Evolutionary conservation across 2,888 invertebrate species (phyloP).

Genomic region (Caenorhabditis doughertyi): DNA sequence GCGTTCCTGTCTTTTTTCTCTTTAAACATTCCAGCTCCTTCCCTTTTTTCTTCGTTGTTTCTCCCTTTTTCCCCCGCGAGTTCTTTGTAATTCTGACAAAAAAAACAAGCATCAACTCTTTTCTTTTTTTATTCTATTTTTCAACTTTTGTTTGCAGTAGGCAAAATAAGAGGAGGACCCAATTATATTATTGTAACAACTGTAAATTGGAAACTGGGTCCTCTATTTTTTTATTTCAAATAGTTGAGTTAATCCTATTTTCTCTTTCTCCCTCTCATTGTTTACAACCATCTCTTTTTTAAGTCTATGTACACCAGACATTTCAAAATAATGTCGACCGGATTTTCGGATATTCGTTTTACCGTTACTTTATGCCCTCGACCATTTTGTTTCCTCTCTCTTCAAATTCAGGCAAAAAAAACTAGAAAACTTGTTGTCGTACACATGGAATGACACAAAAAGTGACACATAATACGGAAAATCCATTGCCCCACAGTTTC

Average conservation of each 20-base stretch:
- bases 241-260: constrained; percentile 53
- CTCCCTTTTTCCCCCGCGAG: background rate
- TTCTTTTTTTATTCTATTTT: background rate
- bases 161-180: constrained; percentile 37
- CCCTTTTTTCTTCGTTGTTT: background rate
- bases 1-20: background rate
- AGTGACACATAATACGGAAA: constrained; percentile 40
- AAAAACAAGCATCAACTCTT: constrained; percentile 28
- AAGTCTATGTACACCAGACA: background rate
- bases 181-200: constrained; percentile 39
- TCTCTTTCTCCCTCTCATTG: constrained; percentile 32
- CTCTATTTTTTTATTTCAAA: background rate
- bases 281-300: constrained; percentile 31
- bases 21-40: background rate
- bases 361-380: constrained; percentile 20
- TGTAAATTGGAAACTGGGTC: constrained; percentile 51
- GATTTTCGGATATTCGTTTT: constrained; percentile 27
- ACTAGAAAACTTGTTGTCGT: constrained; percentile 54
- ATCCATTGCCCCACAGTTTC: constrained; percentile 5
- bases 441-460: constrained; percentile 45
- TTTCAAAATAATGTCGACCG: constrained; percentile 38
- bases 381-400: constrained; percentile 39
- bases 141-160: constrained; percentile 35
- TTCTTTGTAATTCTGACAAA: constrained; percentile 10
- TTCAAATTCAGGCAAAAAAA: constrained; percentile 33